These are phyloP conservation scores for Stegophylla sp. DNA, from an alignment of 2,888 invertebrate species.

Conservation along the genomic window DNA sequence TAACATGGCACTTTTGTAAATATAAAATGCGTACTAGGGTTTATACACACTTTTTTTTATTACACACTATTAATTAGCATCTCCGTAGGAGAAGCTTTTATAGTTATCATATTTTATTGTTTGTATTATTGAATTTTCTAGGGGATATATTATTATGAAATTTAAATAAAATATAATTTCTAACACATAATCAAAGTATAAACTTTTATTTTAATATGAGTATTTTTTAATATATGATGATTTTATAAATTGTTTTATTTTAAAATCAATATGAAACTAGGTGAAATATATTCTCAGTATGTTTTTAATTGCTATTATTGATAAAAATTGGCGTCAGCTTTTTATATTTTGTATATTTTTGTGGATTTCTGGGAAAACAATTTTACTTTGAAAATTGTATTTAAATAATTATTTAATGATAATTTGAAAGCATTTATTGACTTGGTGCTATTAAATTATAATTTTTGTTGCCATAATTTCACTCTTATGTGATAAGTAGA, in stretches of 20 bases:
- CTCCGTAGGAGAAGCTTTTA: slow-evolving; percentile 47
- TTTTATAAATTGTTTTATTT: slow-evolving; percentile 5
- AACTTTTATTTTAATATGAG: background rate
- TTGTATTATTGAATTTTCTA: slow-evolving; percentile 20
- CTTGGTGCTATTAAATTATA: slow-evolving; percentile 42
- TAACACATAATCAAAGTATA: slow-evolving; percentile 3
- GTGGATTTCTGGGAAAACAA: slow-evolving; percentile 23
- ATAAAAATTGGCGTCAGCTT: slow-evolving; percentile 3
- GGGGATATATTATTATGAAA: background rate
- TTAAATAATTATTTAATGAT: slow-evolving; percentile 28
- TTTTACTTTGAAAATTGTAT: slow-evolving; percentile 27
- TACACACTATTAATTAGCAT: slow-evolving; percentile 39
- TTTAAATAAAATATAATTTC: slow-evolving; percentile 11
- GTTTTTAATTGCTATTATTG: background rate
- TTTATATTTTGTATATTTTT: slow-evolving; percentile 6
- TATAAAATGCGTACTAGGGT: slow-evolving; percentile 55
- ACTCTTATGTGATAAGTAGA: slow-evolving; percentile 31
- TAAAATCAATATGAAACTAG: background rate
- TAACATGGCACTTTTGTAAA: slow-evolving; percentile 56
- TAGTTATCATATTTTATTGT: slow-evolving; percentile 57
- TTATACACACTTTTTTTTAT: slow-evolving; percentile 46
- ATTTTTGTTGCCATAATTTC: slow-evolving; percentile 25
- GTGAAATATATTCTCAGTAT: background rate
- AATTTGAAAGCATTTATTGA: slow-evolving; percentile 42
- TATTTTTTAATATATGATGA: slow-evolving; percentile 2